Percentiles rank a stretch among this genome's conserved stretches.
These are phyloP conservation scores for Scophthalmus maximus DNA, from an alignment of 2,113 vertebrate species.

Conservation along the genomic window DNA sequence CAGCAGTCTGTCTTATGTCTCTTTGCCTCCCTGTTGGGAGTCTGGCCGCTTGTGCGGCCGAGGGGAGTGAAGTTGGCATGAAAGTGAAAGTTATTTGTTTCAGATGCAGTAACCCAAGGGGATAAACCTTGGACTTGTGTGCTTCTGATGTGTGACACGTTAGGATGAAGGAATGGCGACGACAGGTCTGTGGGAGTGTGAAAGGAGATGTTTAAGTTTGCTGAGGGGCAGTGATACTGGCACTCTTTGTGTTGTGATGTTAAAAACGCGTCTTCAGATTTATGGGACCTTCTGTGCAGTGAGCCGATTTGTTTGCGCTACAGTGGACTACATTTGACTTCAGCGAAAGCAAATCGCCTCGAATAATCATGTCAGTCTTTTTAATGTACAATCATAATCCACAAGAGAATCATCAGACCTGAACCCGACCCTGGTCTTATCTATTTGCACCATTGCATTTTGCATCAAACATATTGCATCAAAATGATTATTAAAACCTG, in stretches of 20 bases:
- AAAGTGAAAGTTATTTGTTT: conserved; percentile 65
- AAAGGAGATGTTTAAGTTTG: conserved; percentile 56
- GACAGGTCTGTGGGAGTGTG: conserved; percentile 53
- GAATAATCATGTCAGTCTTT: no score
- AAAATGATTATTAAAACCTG: background rate
- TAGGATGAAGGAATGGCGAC: conserved; percentile 17
- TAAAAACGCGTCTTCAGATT: conserved; percentile 40
- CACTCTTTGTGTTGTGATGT: conserved; percentile 56
- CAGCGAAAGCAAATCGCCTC: background rate
- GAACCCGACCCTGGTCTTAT: no score
- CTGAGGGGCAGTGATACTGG: conserved; percentile 58
- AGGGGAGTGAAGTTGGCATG: conserved; percentile 49
- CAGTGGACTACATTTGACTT: background rate
- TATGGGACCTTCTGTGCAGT: background rate
- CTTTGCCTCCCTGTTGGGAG: conserved; percentile 45
- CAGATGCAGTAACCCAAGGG: conserved; percentile 60
- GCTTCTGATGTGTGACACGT: conserved; percentile 53
- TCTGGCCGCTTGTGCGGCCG: conserved; percentile 42
- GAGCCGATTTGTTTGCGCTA: background rate
- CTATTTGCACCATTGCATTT: no score
- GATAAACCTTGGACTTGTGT: conserved; percentile 55
- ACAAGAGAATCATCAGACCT: no score
- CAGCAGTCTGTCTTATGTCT: conserved; percentile 50
- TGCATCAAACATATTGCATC: background rate
- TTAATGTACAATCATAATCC: background rate